Evolutionary conservation across 2,888 invertebrate genomes (phyloP), one percentile per base, ranked within the genome.

Genomic region (Lymantria dispar): DNA sequence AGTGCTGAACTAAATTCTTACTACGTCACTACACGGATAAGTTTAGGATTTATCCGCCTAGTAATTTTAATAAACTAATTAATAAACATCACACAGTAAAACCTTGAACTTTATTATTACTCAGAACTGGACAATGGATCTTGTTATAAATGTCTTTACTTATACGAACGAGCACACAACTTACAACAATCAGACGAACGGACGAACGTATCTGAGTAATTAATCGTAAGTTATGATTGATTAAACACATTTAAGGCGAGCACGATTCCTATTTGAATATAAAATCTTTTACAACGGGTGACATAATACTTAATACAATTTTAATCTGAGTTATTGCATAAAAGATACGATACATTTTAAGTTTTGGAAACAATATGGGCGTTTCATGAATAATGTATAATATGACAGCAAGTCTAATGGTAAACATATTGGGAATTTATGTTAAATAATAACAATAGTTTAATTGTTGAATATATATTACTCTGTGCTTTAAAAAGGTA

Each of bases 181-280:
- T 22, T 38, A 65, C 53, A 74, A 83, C 83, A 82, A 82, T 81
- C 80, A 72, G 62, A 79, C 64, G 71, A 71, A 77, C 74, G 75
- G 74, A 83, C 78, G 74, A 75, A 75, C 85, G 74, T 90, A 90
- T 90, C 90, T 86, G 62, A 77, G 85, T 89, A 91, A 91, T 90
- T 91, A 91, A 91, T 91, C 90, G 89, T 84, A 74, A 73, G 79
- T 80, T 84, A 86, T 90, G 91, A 91, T 91, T 90, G 90, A 91
- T 91, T 91, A 87, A 90, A 84, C 78, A 83, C 89, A 90, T 90
- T 89, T 87, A 80, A 83, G 68, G 72, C 79, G 78, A 76, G 83
- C 90, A 90, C 89, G 91, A 89, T 77, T 86, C 79, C 77, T 73
- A 89, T 91, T 89, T 88, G 80, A 89, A 91, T 90, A 87, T 83